A percentile compares a stretch with the other conserved stretches of the same genome.
Evolutionary conservation across 2,797 vertebrate genomes (phyloP).

Genomic region (Cheracebus regulus): DNA sequence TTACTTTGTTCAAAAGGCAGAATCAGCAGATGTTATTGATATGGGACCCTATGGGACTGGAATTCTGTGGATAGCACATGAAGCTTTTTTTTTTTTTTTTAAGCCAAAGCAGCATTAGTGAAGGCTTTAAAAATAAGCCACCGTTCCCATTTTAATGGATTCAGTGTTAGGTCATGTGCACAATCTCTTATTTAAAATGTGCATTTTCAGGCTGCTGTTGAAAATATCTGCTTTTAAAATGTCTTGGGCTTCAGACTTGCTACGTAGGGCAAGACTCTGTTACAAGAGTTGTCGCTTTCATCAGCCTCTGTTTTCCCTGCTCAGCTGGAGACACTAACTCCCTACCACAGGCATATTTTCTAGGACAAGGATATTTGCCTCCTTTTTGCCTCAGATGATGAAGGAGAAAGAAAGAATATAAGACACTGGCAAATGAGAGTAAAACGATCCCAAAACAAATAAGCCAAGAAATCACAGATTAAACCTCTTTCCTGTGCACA

Average conservation of each 20-base stretch:
- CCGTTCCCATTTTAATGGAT: constrained; percentile 57
- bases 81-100: background rate
- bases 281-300: rapidly evolving
- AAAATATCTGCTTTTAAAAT: rapidly evolving
- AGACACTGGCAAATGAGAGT: background rate
- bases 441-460: background rate
- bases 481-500: background rate
- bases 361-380: background rate
- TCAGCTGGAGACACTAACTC: background rate
- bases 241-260: rapidly evolving
- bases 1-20: constrained; percentile 19
- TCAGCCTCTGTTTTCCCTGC: background rate
- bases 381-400: background rate
- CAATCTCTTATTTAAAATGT: background rate
- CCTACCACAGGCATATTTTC: background rate
- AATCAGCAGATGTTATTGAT: constrained; percentile 79
- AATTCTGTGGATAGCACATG: constrained; percentile 38
- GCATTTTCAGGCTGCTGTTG: background rate
- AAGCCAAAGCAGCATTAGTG: constrained; percentile 28
- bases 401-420: background rate
- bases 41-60: constrained; percentile 53
- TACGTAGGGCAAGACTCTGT: rapidly evolving
- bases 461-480: background rate
- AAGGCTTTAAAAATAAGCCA: constrained; percentile 68
- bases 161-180: constrained; percentile 25